Conservation (phyloP, 2,113 vertebrate genomes). For the Oncorhynchus nerka region DNA sequence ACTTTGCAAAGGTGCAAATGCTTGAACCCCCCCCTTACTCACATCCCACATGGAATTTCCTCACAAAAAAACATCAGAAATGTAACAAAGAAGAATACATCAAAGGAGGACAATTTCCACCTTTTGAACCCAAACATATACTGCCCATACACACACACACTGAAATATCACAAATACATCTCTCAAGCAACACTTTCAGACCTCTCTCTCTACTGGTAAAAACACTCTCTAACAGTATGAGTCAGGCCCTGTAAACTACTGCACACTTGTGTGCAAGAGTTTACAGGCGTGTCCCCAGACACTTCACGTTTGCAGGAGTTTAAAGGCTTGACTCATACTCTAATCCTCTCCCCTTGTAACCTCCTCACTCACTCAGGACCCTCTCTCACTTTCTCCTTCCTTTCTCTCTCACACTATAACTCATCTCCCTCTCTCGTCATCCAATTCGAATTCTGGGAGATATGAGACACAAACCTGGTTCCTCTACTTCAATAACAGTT, state of each 20-base stretch:
- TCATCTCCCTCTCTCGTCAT: constrained; percentile 17
- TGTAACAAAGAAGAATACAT: not conserved
- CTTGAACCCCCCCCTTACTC: not conserved
- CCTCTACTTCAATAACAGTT: not conserved
- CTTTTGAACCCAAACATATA: not conserved
- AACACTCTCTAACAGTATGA: too few relatives aligned
- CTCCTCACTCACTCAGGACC: too few relatives aligned
- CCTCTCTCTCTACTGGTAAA: not conserved
- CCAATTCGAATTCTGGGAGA: not conserved
- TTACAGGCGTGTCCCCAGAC: not conserved
- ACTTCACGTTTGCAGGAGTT: too few relatives aligned
- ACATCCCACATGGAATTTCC: not conserved
- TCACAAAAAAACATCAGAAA: not conserved
- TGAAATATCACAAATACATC: not conserved
- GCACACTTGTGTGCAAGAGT: too few relatives aligned
- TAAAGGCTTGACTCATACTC: not conserved
- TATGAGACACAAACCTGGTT: not conserved
- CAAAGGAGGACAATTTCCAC: not conserved
- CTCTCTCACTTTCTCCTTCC: not conserved
- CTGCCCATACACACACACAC: not conserved
- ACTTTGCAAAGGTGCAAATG: constrained; percentile 1
- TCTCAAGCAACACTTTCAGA: not conserved
- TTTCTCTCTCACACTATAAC: constrained; percentile 13
- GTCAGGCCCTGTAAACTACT: too few relatives aligned
- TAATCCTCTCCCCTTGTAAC: too few relatives aligned